Conservation (phyloP, 2,797 vertebrate genomes). For the Dallia pectoralis region DNA sequence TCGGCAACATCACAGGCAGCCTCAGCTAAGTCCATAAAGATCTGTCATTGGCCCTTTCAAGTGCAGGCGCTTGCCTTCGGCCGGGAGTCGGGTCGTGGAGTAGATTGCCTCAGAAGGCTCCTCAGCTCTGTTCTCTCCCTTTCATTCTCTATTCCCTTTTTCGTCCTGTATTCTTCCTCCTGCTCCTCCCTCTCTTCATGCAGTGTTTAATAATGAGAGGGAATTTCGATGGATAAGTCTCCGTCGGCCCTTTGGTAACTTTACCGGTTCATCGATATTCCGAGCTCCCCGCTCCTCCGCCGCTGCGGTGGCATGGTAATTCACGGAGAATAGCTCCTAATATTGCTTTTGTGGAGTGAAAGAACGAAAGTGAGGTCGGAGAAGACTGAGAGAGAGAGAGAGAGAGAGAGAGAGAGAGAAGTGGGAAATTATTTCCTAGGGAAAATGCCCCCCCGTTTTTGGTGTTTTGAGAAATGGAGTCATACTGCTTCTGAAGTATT, state of each 20-base stretch:
- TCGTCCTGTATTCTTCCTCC: not conserved
- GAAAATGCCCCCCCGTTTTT: conserved; percentile 20
- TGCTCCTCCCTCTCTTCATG: not conserved
- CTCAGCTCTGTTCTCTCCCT: conserved; percentile 12
- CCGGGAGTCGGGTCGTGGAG: not conserved
- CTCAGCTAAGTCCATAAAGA: conserved; percentile 36
- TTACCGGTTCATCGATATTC: conserved; percentile 36
- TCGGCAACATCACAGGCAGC: conserved; percentile 35
- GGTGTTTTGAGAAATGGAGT: not conserved
- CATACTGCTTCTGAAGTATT: not conserved
- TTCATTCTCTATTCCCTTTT: conserved; percentile 17
- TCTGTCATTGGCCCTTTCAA: conserved; percentile 41
- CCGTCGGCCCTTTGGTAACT: conserved; percentile 35
- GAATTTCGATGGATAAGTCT: conserved; percentile 32
- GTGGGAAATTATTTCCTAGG: conserved; percentile 12
- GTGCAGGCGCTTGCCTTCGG: conserved; percentile 1
- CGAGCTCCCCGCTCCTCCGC: conserved; percentile 8
- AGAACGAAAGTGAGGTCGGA: not conserved
- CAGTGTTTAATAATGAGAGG: not conserved
- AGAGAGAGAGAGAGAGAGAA: conserved; percentile 11
- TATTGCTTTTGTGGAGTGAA: conserved; percentile 21
- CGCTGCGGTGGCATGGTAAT: conserved; percentile 10
- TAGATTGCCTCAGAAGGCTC: conserved; percentile 12
- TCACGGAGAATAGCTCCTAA: conserved; percentile 22
- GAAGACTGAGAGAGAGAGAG: too few relatives aligned